Conservation (phyloP, 2,888 invertebrate genomes). For the Drosophila flavopinicola region DNA sequence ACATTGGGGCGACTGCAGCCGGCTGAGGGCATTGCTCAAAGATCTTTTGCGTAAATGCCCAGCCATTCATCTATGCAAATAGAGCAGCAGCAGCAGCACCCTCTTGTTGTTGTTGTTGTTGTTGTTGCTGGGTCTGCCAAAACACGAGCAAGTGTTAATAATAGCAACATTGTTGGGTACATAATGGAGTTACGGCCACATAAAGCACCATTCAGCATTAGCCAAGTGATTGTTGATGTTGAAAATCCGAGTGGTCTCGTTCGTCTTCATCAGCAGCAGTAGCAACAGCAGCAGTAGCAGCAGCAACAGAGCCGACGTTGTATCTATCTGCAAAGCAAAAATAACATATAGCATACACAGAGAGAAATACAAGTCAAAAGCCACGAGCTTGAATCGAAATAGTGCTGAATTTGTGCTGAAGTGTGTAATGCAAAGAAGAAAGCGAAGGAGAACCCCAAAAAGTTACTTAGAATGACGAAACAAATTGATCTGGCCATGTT, state of each 20-base stretch:
- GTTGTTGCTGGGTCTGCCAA: slow-evolving; percentile 17
- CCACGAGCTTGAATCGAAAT: too few relatives aligned
- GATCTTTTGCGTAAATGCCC: slow-evolving; percentile 53
- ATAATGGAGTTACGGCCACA: slow-evolving; percentile 41
- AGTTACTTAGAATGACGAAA: too few relatives aligned
- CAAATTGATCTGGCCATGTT: too few relatives aligned
- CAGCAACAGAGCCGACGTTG: slow-evolving; percentile 1
- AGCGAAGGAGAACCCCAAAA: too few relatives aligned
- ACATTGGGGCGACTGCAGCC: slow-evolving; percentile 51
- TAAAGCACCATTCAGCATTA: slow-evolving; percentile 53
- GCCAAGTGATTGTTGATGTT: slow-evolving; percentile 57
- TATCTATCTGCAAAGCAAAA: slow-evolving; percentile 14
- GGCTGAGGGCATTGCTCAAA: slow-evolving; percentile 48
- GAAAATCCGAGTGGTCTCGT: slow-evolving; percentile 42
- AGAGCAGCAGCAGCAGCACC: slow-evolving; percentile 1
- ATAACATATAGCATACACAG: slow-evolving; percentile 1
- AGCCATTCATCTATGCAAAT: slow-evolving; percentile 50
- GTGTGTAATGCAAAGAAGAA: too few relatives aligned
- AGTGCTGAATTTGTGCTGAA: too few relatives aligned
- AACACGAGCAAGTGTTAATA: slow-evolving; percentile 38
- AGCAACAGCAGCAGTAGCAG: slow-evolving; percentile 6
- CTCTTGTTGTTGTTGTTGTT: slow-evolving; percentile 14
- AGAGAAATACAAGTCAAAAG: neutral
- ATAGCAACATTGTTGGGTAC: slow-evolving; percentile 41
- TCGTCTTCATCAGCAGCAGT: slow-evolving; percentile 41